Percentiles rank a stretch among this genome's conserved stretches.
Evolutionary conservation across 2,888 invertebrate species (phyloP).

Genomic region (Epirrhoe tristata): DNA sequence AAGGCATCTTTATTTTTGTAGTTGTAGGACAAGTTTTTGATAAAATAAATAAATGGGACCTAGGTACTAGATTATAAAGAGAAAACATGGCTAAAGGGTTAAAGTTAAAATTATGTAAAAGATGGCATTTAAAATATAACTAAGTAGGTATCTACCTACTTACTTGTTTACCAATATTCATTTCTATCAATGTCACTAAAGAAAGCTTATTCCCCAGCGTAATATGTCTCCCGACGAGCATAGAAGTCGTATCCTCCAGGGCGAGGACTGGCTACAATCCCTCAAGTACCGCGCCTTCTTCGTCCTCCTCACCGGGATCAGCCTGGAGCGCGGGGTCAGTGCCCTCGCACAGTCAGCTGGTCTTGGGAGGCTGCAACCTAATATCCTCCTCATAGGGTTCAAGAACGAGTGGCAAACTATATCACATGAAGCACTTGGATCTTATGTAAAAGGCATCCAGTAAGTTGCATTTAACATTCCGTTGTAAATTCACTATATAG

Average conservation of each 20-base stretch:
- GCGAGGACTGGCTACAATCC: conserved; percentile 91
- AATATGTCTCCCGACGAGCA: conserved; percentile 29
- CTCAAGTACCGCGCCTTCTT: conserved; percentile 95
- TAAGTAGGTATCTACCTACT: too few species aligned
- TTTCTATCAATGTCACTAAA: neutral
- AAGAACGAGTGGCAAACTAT: conserved; percentile 94
- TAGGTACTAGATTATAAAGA: too few species aligned
- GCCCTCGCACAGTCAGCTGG: conserved; percentile 94
- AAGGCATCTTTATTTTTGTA: too few species aligned
- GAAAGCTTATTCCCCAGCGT: neutral
- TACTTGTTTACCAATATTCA: too few species aligned
- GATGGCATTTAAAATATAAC: too few species aligned
- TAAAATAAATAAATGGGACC: too few species aligned
- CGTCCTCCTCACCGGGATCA: conserved; percentile 89
- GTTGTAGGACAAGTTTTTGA: too few species aligned
- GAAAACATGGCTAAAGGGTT: too few species aligned
- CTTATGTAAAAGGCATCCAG: conserved; percentile 97
- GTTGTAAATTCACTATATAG: neutral
- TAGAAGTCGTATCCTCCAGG: conserved; percentile 49
- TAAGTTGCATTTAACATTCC: conserved; percentile 75
- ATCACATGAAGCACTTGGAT: conserved; percentile 88
- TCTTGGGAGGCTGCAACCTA: conserved; percentile 95
- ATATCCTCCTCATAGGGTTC: conserved; percentile 96
- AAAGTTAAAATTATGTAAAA: too few species aligned
- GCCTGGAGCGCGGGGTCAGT: conserved; percentile 90